Conservation (phyloP, 2,113 vertebrate genomes). For the Hipposideros armiger region DNA sequence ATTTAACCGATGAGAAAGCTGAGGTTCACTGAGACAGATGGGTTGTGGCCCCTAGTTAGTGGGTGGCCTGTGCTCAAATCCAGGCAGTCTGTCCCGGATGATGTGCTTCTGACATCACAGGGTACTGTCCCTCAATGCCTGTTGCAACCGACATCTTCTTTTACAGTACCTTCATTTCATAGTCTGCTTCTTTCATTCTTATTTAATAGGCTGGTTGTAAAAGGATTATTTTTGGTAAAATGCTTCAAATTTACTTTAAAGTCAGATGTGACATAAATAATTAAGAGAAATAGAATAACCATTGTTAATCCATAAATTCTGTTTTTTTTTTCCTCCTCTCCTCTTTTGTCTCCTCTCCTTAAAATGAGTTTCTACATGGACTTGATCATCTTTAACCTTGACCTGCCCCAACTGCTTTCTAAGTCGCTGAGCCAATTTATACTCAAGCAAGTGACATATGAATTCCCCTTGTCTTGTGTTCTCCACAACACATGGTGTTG, state of each 20-base stretch:
- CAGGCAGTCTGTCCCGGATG: background rate
- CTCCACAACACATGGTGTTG: background rate
- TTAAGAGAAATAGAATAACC: background rate
- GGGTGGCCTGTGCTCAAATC: background rate
- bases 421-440: background rate
- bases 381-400: background rate
- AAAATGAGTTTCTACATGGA: background rate
- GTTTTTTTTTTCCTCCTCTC: background rate
- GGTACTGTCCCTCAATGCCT: background rate
- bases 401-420: background rate
- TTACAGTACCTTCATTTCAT: background rate
- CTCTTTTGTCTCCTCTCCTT: background rate
- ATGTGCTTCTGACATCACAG: background rate
- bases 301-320: background rate
- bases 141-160: background rate
- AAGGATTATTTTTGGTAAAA: background rate
- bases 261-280: background rate
- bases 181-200: background rate
- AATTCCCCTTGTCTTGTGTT: background rate
- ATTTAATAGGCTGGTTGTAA: background rate
- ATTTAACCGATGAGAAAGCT: background rate
- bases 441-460: background rate
- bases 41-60: background rate
- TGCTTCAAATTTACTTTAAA: constrained; percentile 10
- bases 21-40: background rate